Percentiles rank a stretch among this genome's conserved stretches.
Conservation (phyloP, 2,113 vertebrate species). For the Anoura caudifer region DNA sequence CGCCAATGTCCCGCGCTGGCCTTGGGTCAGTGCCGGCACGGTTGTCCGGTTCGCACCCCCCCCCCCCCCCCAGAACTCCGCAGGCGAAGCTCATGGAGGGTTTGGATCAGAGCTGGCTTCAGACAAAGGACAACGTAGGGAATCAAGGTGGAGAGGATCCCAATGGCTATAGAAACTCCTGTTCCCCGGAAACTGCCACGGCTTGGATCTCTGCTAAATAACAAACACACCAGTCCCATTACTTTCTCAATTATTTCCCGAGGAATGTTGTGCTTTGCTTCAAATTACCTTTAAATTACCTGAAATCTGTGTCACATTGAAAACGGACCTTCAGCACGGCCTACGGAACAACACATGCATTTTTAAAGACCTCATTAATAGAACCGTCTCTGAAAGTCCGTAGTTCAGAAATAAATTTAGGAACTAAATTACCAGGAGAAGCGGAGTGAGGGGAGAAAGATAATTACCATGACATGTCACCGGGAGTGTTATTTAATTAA, state of each 20-base stretch:
- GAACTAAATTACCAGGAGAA: constrained; percentile 48
- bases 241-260: not conserved
- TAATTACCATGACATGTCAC: not conserved
- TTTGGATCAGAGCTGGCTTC: not conserved
- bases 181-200: fast-evolving
- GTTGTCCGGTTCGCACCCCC: too few relatives aligned
- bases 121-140: not conserved
- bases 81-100: not conserved
- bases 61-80: not conserved
- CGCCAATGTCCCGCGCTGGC: fast-evolving
- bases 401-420: constrained; percentile 63
- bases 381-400: not conserved
- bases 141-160: not conserved
- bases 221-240: not conserved
- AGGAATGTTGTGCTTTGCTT: not conserved
- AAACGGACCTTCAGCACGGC: not conserved
- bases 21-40: fast-evolving
- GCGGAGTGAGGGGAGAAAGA: constrained; percentile 26
- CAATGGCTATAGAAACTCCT: fast-evolving
- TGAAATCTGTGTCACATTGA: not conserved
- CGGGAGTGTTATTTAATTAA: constrained; percentile 59
- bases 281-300: constrained; percentile 28
- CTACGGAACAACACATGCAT: constrained; percentile 27
- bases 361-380: constrained; percentile 48
- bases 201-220: not conserved